Percentiles rank a stretch among this genome's conserved stretches.
Conservation (phyloP, 2,113 vertebrate genomes). For the Ramphastos sulfuratus region DNA sequence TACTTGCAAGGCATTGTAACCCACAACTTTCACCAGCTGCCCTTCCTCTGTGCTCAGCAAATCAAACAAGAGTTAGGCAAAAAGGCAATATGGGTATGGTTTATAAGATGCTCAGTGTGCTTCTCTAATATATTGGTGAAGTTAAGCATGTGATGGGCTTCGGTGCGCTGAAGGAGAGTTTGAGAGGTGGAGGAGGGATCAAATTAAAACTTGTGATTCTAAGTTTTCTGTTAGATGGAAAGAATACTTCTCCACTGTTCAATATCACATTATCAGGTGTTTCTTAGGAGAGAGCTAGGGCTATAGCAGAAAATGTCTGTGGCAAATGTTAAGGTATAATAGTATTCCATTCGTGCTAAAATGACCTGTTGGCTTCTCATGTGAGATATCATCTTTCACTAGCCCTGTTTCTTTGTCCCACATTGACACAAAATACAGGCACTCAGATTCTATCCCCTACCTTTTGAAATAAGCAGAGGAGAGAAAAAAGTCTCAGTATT, state of each 20-base stretch:
- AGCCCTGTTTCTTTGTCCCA: background rate
- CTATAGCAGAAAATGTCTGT: background rate
- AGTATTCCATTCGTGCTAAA: background rate
- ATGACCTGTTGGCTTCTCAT: background rate
- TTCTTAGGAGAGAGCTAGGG: background rate
- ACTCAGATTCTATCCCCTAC: background rate
- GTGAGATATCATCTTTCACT: background rate
- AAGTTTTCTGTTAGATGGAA: background rate
- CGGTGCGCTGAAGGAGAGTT: background rate
- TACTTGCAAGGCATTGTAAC: background rate
- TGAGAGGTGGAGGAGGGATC: background rate
- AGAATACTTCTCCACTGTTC: background rate
- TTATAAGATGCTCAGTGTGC: fast-evolving
- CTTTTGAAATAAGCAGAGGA: background rate
- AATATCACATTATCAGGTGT: background rate
- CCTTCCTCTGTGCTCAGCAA: background rate
- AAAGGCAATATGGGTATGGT: background rate
- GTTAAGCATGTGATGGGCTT: background rate
- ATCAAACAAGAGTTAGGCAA: background rate
- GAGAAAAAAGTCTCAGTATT: background rate
- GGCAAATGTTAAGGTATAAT: background rate
- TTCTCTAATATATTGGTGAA: background rate
- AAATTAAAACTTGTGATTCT: background rate
- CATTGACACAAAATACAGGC: background rate
- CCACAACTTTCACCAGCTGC: background rate